Percentiles rank a stretch among this genome's conserved stretches.
Conservation (phyloP, 2,113 vertebrate genomes). For the Columba livia region DNA sequence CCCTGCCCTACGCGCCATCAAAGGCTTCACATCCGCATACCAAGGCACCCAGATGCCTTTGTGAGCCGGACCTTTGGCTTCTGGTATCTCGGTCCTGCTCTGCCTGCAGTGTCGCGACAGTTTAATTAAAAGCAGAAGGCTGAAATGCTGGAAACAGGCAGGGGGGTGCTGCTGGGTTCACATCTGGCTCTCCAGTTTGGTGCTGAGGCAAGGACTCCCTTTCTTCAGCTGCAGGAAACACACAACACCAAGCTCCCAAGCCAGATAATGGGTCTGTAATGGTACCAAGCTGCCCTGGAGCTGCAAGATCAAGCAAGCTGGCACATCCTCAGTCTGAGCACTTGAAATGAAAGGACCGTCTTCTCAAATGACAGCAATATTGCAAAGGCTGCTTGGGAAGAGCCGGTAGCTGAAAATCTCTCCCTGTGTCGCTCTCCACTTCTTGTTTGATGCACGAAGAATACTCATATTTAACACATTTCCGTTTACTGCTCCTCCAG, state of each 20-base stretch:
- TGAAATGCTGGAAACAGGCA: background rate
- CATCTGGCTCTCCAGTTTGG: background rate
- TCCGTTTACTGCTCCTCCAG: background rate
- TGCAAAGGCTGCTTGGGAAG: background rate
- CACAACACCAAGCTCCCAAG: fast-evolving
- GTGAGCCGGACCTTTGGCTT: background rate
- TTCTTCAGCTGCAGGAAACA: background rate
- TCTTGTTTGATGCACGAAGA: background rate
- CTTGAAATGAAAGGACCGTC: background rate
- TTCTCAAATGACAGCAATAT: background rate
- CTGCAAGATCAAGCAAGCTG: background rate
- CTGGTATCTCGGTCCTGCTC: background rate
- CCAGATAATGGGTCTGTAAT: background rate
- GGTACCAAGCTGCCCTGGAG: background rate
- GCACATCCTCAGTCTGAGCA: background rate
- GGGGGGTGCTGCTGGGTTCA: background rate
- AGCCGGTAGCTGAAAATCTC: fast-evolving
- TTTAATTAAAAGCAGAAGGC: constrained; percentile 38
- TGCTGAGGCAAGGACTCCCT: background rate
- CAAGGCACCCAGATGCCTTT: background rate
- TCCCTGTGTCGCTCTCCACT: background rate
- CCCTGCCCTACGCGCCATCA: fast-evolving
- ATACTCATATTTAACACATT: fast-evolving
- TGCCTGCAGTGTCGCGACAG: background rate
- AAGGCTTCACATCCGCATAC: background rate